A percentile compares a stretch with the other conserved stretches of the same genome.
Evolutionary conservation across 2,797 vertebrate genomes (phyloP).

Genomic region (Anomalospiza imberbis): DNA sequence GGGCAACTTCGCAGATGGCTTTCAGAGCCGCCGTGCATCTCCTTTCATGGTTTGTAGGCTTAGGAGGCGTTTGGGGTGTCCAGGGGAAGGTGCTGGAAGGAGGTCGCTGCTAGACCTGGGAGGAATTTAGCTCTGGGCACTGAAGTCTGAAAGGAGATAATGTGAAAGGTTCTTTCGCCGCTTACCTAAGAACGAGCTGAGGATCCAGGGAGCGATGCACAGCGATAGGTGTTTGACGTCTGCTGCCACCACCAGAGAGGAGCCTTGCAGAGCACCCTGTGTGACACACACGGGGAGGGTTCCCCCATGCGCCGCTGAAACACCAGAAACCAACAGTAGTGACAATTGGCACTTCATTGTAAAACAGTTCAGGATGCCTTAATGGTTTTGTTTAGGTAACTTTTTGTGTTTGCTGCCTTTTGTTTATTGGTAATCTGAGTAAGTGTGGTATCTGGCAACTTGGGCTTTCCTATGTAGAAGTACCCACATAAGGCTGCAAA

Average conservation of each 20-base stretch:
- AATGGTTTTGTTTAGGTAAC: not conserved
- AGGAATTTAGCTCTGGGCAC: not conserved
- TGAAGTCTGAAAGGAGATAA: not conserved
- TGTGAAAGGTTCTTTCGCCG: not conserved
- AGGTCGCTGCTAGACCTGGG: not conserved
- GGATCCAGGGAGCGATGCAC: not conserved
- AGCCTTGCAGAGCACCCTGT: not conserved
- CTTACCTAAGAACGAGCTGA: not conserved
- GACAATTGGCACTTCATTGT: not conserved
- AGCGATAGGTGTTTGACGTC: not conserved
- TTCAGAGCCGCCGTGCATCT: not conserved
- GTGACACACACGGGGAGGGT: not conserved
- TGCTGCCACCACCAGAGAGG: not conserved
- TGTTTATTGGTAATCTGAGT: not conserved
- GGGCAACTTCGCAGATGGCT: not conserved
- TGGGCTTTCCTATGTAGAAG: not conserved
- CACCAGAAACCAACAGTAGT: not conserved
- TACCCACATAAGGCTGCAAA: not conserved
- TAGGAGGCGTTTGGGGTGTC: rapidly evolving
- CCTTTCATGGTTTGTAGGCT: not conserved
- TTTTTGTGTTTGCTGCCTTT: not conserved
- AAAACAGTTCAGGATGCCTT: not conserved
- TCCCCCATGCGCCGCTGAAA: rapidly evolving
- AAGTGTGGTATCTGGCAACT: not conserved
- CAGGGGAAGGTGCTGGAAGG: not conserved